phyloP scores from a whole-genome alignment of 2,888 invertebrate genomes.

The Phrixothrix hirtus region DNA sequence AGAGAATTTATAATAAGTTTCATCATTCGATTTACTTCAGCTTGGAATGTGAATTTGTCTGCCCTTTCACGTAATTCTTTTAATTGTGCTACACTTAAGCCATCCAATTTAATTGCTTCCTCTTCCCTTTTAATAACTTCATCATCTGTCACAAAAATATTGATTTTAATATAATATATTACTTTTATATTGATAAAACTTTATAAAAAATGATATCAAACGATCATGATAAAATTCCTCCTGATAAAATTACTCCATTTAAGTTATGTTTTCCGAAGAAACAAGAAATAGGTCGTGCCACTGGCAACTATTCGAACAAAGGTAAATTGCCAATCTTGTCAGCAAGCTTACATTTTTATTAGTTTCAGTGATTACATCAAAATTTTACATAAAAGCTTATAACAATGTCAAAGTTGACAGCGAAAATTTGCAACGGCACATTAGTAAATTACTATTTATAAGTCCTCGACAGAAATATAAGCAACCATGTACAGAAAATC shows the following conservation, averaged over 20 bases:
- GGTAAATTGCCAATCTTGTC: no score
- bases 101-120: conserved; percentile 95
- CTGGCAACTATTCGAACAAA: conserved; percentile 33
- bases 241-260: conserved; percentile 41
- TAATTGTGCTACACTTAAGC: conserved; percentile 90
- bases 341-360: not conserved
- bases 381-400: conserved; percentile 45
- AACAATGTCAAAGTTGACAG: conserved; percentile 31
- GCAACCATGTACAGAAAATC: conserved; percentile 52
- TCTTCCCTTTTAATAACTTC: conserved; percentile 90
- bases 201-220: conserved; percentile 34
- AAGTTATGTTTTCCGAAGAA: conserved; percentile 48
- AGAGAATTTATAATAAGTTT: conserved; percentile 99
- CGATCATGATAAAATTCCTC: conserved; percentile 1
- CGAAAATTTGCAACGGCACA: conserved; percentile 41
- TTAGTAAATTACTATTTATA: conserved; percentile 43
- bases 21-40: conserved; percentile 99
- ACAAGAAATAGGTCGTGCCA: conserved; percentile 39
- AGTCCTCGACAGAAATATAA: conserved; percentile 47
- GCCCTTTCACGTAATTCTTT: conserved; percentile 88
- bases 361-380: conserved; percentile 47
- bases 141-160: conserved; percentile 66
- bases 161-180: conserved; percentile 12
- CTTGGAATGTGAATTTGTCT: conserved; percentile 90
- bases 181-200: conserved; percentile 36